Percentiles rank a stretch among this genome's conserved stretches.
Evolutionary conservation across 2,113 vertebrate genomes (phyloP).

Genomic region (Nesoenas mayeri): DNA sequence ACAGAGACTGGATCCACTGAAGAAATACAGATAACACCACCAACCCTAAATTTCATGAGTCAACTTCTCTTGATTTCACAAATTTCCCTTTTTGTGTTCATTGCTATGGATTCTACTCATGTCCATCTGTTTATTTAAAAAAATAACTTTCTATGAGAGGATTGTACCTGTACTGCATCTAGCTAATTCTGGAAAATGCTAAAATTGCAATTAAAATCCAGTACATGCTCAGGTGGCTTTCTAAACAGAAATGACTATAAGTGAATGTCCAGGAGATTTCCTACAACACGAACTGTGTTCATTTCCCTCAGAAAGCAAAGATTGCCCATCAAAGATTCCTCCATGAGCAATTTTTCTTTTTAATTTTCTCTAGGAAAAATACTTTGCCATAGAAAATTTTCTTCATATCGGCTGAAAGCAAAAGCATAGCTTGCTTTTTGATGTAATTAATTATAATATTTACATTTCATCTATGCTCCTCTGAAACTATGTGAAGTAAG

Average conservation of each 20-base stretch:
- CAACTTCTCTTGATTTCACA: neutral
- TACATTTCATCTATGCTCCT: neutral
- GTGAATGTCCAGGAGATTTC: neutral
- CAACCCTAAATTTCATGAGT: neutral
- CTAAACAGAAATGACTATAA: neutral
- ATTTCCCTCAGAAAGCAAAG: neutral
- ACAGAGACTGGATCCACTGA: neutral
- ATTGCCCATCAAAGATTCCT: neutral
- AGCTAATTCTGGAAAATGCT: neutral
- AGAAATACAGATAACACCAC: accelerated
- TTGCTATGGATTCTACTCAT: neutral
- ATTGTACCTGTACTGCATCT: neutral
- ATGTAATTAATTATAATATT: neutral
- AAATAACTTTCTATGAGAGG: neutral
- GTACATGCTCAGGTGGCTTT: neutral
- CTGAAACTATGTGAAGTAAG: neutral
- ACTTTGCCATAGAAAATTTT: neutral
- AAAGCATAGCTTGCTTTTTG: neutral
- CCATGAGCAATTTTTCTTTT: neutral
- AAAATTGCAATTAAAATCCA: neutral
- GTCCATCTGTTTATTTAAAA: neutral
- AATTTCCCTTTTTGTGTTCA: neutral
- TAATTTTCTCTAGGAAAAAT: neutral
- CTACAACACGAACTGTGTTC: neutral
- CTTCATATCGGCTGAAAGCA: neutral